These are phyloP conservation scores for Scalopus aquaticus DNA, from an alignment of 2,113 vertebrate genomes.

Conservation along the genomic window DNA sequence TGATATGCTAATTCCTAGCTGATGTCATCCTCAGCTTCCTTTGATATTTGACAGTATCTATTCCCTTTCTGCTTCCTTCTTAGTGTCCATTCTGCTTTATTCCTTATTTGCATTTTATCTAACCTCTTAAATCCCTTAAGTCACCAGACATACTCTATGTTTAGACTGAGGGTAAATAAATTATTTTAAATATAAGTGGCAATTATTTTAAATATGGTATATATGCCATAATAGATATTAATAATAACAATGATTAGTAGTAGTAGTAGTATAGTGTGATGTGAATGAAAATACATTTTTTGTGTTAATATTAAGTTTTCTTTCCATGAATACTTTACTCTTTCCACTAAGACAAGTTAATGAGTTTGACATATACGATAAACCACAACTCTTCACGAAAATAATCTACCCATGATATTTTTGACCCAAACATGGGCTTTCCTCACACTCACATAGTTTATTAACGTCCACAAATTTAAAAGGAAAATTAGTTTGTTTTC, in stretches of 20 bases:
- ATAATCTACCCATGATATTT: not conserved
- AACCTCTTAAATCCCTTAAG: not conserved
- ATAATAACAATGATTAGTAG: too few relatives aligned
- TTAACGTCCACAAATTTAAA: constrained; percentile 5
- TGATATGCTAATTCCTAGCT: not conserved
- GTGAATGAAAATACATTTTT: not conserved
- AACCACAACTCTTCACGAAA: not conserved
- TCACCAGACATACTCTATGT: not conserved
- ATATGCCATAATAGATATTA: not conserved
- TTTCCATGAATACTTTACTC: not conserved
- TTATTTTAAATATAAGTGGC: not conserved
- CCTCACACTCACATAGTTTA: not conserved
- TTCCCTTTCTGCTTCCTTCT: not conserved
- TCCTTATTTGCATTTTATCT: constrained; percentile 7
- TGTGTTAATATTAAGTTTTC: not conserved
- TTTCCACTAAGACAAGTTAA: not conserved
- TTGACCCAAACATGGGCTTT: not conserved
- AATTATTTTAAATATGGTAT: not conserved
- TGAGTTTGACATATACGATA: not conserved
- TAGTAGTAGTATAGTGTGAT: not conserved
- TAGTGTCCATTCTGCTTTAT: not conserved
- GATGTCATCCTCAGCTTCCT: not conserved
- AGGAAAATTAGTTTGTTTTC: not conserved
- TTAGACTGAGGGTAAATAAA: not conserved
- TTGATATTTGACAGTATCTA: not conserved